Percentiles rank a stretch among this genome's conserved stretches.
Evolutionary conservation across 2,888 invertebrate genomes (phyloP).

Genomic region (Hydrotaea diabolus): DNA sequence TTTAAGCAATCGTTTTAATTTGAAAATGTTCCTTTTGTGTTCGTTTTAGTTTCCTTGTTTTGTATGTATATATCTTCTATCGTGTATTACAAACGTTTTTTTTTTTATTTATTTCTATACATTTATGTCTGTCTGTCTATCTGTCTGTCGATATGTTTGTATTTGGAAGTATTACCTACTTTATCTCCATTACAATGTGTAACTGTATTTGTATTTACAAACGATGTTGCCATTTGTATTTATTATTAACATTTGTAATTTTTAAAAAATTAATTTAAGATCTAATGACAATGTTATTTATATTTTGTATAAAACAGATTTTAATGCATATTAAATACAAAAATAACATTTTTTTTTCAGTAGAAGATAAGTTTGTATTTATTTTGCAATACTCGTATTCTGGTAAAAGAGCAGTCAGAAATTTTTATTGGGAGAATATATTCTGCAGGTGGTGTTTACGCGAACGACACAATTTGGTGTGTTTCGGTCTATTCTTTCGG

Average conservation of each 20-base stretch:
- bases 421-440: too few relatives aligned
- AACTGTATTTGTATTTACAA: constrained; percentile 14
- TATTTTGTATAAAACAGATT: constrained; percentile 38
- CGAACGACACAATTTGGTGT: too few relatives aligned
- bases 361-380: neutral
- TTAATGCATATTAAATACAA: constrained; percentile 27
- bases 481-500: too few relatives aligned
- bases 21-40: neutral
- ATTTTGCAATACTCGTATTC: too few relatives aligned
- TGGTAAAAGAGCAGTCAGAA: too few relatives aligned
- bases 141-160: neutral
- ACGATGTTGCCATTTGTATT: constrained; percentile 33
- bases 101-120: constrained; percentile 1
- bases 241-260: constrained; percentile 33
- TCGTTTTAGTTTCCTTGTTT: constrained; percentile 3
- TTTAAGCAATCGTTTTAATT: neutral
- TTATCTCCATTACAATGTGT: neutral
- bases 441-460: too few relatives aligned
- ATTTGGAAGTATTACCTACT: neutral
- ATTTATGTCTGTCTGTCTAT: neutral
- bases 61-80: neutral
- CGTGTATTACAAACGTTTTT: neutral
- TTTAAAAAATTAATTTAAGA: constrained; percentile 8
- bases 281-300: constrained; percentile 34
- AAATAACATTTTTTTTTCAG: neutral